phyloP scores from a whole-genome alignment of 2,797 vertebrate species.

The Sebastes glaucus region DNA sequence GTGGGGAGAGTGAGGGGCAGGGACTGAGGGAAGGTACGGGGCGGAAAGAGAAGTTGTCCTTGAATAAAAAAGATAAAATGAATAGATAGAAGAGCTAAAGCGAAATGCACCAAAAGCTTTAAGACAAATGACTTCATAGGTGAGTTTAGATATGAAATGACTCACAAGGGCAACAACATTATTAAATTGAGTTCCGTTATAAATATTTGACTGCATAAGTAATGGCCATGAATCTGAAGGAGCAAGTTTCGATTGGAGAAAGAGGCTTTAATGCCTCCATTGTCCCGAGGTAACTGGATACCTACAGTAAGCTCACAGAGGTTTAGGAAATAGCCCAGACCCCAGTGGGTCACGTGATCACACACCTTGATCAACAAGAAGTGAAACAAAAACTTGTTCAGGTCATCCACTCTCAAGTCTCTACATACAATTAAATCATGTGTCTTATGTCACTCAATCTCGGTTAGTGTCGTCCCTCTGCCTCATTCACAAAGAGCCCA shows the following conservation, averaged over 20 bases:
- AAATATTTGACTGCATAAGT: neutral
- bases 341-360: neutral
- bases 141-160: neutral
- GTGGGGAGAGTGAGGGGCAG: neutral
- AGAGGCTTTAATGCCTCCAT: neutral
- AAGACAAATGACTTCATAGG: neutral
- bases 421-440: neutral
- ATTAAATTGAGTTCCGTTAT: neutral
- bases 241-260: neutral
- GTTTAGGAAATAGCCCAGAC: neutral
- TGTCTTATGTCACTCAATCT: constrained; percentile 9
- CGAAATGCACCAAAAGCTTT: neutral
- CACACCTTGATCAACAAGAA: neutral
- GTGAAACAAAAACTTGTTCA: neutral
- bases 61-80: neutral
- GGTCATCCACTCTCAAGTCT: neutral
- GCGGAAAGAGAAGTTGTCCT: neutral
- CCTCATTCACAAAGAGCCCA: constrained; percentile 50
- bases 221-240: neutral
- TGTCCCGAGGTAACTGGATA: constrained; percentile 3
- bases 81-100: neutral
- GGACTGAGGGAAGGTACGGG: neutral
- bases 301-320: neutral
- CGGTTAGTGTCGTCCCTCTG: neutral
- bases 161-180: neutral